Conservation (phyloP, 37 sponge, comb jelly and placozoan genomes). For the Spongilla lacustris region DNA sequence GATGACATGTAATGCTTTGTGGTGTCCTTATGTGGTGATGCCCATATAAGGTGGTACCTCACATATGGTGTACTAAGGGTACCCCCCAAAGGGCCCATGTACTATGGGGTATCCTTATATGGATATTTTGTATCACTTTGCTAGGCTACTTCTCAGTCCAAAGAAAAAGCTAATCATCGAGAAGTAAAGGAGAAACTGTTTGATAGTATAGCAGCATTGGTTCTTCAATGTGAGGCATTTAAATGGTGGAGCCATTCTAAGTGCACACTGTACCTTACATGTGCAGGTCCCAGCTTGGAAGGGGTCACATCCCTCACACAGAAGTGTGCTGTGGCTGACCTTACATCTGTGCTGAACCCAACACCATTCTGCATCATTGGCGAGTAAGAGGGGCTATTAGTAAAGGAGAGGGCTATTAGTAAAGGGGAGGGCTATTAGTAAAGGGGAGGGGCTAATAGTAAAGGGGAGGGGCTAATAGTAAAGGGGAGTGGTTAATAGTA, state of each 20-base stretch:
- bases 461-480: no score
- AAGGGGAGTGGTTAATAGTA: neutral
- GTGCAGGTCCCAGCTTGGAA: slow-evolving; percentile 12
- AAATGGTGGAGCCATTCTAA: neutral
- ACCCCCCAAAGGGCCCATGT: no score
- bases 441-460: no score
- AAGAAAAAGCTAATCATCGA: slow-evolving; percentile 15
- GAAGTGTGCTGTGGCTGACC: slow-evolving; percentile 19
- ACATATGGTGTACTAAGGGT: no score
- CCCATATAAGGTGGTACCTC: neutral
- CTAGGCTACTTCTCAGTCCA: slow-evolving; percentile 41
- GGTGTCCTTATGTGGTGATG: neutral
- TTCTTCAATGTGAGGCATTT: slow-evolving; percentile 56
- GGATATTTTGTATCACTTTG: neutral
- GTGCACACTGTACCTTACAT: neutral
- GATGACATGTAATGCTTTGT: slow-evolving; percentile 20
- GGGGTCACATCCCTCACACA: neutral
- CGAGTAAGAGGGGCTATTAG: slow-evolving; percentile 24
- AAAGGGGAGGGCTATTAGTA: neutral
- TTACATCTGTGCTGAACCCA: neutral
- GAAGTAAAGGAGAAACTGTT: slow-evolving; percentile 42
- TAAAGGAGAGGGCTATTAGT: neutral
- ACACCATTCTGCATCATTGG: slow-evolving; percentile 20
- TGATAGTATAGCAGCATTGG: slow-evolving; percentile 61
- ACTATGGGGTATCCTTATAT: neutral